Evolutionary conservation across 2,797 vertebrate genomes (phyloP).

Genomic region (Sardinella longiceps): DNA sequence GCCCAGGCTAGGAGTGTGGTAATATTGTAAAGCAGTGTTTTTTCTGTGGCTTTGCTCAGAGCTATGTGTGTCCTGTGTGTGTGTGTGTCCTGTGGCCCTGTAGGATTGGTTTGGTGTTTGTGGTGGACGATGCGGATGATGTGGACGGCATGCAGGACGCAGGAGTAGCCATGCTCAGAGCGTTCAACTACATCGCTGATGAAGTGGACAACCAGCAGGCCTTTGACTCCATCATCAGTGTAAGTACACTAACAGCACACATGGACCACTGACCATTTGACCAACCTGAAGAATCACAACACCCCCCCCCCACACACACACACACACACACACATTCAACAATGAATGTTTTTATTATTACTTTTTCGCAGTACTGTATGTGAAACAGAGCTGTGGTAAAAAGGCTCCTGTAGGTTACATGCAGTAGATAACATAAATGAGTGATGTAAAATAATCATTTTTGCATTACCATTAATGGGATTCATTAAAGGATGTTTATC

Average conservation of each 20-base stretch:
- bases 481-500: too few relatives aligned
- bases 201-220: slow-evolving; percentile 89
- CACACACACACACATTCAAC: too few relatives aligned
- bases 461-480: not conserved
- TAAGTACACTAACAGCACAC: slow-evolving; percentile 73
- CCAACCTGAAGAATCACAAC: not conserved
- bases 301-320: not conserved
- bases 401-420: not conserved
- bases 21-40: too few relatives aligned
- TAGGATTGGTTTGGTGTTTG: slow-evolving; percentile 94
- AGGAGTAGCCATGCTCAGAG: slow-evolving; percentile 90
- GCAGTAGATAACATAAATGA: not conserved
- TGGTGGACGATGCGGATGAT: slow-evolving; percentile 88
- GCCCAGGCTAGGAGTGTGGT: too few relatives aligned
- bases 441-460: not conserved
- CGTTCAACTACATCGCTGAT: slow-evolving; percentile 91
- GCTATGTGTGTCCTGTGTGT: not conserved
- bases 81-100: not conserved
- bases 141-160: slow-evolving; percentile 90
- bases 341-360: not conserved
- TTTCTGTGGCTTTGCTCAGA: not conserved
- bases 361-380: not conserved
- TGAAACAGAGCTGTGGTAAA: not conserved
- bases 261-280: not conserved
- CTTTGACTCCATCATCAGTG: slow-evolving; percentile 87